Evolutionary conservation across 2,113 vertebrate species (phyloP), one percentile per base, ranked within the genome.

Genomic region (Malaclemys terrapin): DNA sequence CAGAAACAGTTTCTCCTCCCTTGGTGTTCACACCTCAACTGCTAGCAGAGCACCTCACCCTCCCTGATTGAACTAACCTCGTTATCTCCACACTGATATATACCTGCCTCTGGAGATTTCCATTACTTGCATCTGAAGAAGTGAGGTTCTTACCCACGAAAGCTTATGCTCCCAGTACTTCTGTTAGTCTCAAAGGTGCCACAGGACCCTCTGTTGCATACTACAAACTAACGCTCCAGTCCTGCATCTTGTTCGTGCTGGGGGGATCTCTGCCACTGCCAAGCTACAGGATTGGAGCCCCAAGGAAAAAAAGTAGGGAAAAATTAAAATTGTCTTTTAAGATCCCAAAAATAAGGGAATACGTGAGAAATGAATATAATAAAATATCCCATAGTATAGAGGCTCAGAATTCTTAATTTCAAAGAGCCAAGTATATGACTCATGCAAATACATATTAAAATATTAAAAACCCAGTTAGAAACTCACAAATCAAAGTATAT

Each of bases 161-260:
- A n/a, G n/a, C n/a, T n/a, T n/a, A n/a, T n/a, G n/a, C n/a, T n/a
- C n/a, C n/a, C n/a, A n/a, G n/a, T n/a, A n/a, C n/a, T n/a, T n/a
- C n/a, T n/a, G n/a, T n/a, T n/a, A n/a, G n/a, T n/a, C n/a, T n/a
- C n/a, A n/a, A n/a, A n/a, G n/a, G n/a, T n/a, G n/a, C n/a, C n/a
- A n/a, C n/a, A n/a, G n/a, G n/a, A n/a, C n/a, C n/a, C n/a, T n/a
- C n/a, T n/a, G n/a, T n/a, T n/a, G n/a, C n/a, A 42, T 75, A 42
- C 85, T 85, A 93, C 91, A 19, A 69, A 1, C 35, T 25, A 12
- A 1, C 0, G 82, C 42, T 57, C 38, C 95, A 91, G 62, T 85
- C 35, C 87, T 88, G 82, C n/a, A 83, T 96, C 95, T 96, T 92
- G 89, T 96, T 95, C 65, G 25, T 89, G 94, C 92, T 59, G 29